phyloP scores from a whole-genome alignment of 2,888 invertebrate genomes.

The Orthosia gracilis region DNA sequence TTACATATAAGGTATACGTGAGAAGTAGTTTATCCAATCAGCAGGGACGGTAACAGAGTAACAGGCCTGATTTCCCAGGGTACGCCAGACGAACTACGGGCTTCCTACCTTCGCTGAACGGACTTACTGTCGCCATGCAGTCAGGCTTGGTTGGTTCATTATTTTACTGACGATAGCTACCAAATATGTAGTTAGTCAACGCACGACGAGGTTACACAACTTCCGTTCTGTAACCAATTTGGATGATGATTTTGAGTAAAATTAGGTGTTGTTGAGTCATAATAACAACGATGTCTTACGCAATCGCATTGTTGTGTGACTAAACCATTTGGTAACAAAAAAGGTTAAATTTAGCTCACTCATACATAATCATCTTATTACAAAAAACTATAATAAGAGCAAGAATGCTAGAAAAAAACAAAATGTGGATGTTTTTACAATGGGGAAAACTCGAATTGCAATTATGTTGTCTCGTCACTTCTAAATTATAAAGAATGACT shows the following conservation, averaged over 20 bases:
- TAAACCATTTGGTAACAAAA: conserved; percentile 12
- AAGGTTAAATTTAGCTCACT: not conserved
- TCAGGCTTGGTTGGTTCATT: conserved; percentile 11
- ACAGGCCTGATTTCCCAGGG: conserved; percentile 2
- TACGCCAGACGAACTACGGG: not conserved
- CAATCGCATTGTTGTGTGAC: conserved; percentile 7
- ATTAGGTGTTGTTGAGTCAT: not conserved
- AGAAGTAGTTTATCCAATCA: not conserved
- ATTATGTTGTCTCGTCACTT: not conserved
- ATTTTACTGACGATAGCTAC: not conserved
- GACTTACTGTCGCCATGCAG: conserved; percentile 1
- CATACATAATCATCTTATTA: not conserved
- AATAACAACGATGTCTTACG: not conserved
- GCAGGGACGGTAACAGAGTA: not conserved
- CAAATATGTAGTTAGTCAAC: not conserved
- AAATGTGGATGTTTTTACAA: not conserved
- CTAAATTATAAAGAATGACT: not conserved
- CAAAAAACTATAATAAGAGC: not conserved
- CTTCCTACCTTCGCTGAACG: conserved; percentile 13
- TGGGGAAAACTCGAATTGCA: not conserved
- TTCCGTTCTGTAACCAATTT: not conserved
- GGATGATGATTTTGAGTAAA: not conserved
- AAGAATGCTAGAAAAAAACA: not conserved
- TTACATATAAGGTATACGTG: not conserved
- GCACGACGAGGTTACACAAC: no score